Percentiles rank a stretch among this genome's conserved stretches.
Evolutionary conservation across 2,113 vertebrate species (phyloP).

Genomic region (Rhynchopsitta pachyrhyncha): DNA sequence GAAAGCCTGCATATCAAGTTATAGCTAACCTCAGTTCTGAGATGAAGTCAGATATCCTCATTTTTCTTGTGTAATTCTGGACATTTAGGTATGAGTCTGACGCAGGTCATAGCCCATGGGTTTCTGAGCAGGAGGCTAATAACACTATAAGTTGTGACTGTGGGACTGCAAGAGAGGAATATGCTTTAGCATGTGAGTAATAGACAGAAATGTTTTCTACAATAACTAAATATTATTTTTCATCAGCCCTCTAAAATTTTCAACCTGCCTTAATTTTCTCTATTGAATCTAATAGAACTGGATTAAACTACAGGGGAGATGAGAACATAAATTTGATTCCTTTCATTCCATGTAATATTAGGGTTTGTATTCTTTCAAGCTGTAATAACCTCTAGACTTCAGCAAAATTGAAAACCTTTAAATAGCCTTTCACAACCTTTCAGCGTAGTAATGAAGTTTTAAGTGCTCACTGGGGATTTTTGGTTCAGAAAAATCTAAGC

Average conservation of each 20-base stretch:
- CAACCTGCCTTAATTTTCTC: constrained; percentile 73
- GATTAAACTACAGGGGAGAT: constrained; percentile 80
- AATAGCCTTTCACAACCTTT: constrained; percentile 85
- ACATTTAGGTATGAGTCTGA: background rate
- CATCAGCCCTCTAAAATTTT: constrained; percentile 70
- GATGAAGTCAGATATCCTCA: background rate
- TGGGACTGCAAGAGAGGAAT: background rate
- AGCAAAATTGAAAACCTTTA: constrained; percentile 85
- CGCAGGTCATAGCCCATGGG: background rate
- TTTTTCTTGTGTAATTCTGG: constrained; percentile 5
- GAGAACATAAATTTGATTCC: constrained; percentile 82
- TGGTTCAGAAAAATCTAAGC: constrained; percentile 81
- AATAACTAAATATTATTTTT: constrained; percentile 73
- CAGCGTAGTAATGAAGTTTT: constrained; percentile 82
- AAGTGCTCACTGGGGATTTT: constrained; percentile 82
- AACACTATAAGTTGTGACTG: constrained; percentile 31
- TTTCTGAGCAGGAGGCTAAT: constrained; percentile 30
- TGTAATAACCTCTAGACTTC: constrained; percentile 84
- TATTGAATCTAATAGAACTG: constrained; percentile 76
- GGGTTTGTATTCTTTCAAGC: constrained; percentile 79
- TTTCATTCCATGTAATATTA: constrained; percentile 83
- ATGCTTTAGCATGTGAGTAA: constrained; percentile 50
- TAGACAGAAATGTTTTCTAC: constrained; percentile 60
- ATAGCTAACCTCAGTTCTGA: background rate
- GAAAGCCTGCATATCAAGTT: background rate